Conservation (phyloP, 2,888 invertebrate genomes). For the Syritta pipiens region DNA sequence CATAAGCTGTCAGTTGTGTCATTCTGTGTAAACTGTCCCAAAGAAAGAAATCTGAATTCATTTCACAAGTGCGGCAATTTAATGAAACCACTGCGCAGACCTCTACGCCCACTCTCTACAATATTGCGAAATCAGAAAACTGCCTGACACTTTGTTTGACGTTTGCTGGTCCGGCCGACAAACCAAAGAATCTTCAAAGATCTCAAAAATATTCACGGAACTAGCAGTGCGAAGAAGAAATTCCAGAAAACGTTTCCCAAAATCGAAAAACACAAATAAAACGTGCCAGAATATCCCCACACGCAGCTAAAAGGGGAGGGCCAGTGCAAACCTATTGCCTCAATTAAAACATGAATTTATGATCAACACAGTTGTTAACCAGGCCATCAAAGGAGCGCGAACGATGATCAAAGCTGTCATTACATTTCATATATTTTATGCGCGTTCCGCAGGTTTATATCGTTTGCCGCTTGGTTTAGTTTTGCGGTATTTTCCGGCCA, state of each 20-base stretch:
- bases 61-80: conserved; percentile 29
- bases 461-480: conserved; percentile 36
- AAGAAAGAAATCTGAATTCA: conserved; percentile 11
- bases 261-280: neutral
- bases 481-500: conserved; percentile 37
- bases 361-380: conserved; percentile 69
- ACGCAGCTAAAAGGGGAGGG: neutral
- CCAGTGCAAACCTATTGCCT: conserved; percentile 41
- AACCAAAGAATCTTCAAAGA: conserved; percentile 43
- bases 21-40: conserved; percentile 42
- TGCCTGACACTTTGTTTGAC: conserved; percentile 53
- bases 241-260: conserved; percentile 3
- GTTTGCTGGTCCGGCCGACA: conserved; percentile 16
- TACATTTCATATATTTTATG: conserved; percentile 72
- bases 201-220: conserved; percentile 6
- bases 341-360: conserved; percentile 69
- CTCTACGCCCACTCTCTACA: neutral
- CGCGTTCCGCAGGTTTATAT: conserved; percentile 42
- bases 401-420: conserved; percentile 75
- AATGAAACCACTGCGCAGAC: neutral
- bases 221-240: conserved; percentile 7
- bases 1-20: conserved; percentile 53
- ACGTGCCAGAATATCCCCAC: neutral
- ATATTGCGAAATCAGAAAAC: conserved; percentile 8
- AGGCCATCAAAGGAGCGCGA: conserved; percentile 71